Evolutionary conservation across 1,140 invertebrate species (phyloP), one percentile per base, ranked within the genome.

Genomic region (Thaumetopoea pityocampa): DNA sequence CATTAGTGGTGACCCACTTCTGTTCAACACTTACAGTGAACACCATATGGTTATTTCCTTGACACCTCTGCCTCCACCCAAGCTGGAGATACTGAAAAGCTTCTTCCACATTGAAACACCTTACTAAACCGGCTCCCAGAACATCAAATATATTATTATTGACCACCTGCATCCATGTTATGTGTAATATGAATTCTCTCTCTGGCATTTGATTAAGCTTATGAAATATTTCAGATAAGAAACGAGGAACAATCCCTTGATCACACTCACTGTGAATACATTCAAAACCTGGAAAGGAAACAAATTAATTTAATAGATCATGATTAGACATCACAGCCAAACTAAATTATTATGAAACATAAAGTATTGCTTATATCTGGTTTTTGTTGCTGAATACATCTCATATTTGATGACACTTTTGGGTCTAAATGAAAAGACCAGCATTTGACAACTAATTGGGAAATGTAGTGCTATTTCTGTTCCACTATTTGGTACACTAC

Each of bases 211-310:
- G 81, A 19, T 85, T 81, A 4, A 93, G 87, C 54, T 88, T 89
- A 23, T 88, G 84, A 72, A 93, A 94, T 55, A 94, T 89, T 57
- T 92, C 90, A 32, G 90, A 86, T 3, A 94, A 81, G 63, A 92
- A 93, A 42, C 92, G 82, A 16, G 92, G 93, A 20, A 94, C 87
- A 12, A 94, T 88, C 14, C 93, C 93, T 80, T 92, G 89, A 51
- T 93, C 92, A 52, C 89, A 87, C 64, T 93, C 91, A 64, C 87
- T 89, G 46, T 88, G 87, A 12, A 89, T 88, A 57, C 87, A 90
- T 58, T 91, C 88, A 56, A 90, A 87, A 18, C 89, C 90, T 86
- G 43, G 38, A 82, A 79, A 22, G 28, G 46, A 36, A 24, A 14
- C 16, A 15, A 28, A 4, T 17, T 18, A 5, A 16, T 11, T 41